These are phyloP conservation scores for Achlya flavicornis DNA, from an alignment of 2,888 invertebrate species.

Conservation along the genomic window DNA sequence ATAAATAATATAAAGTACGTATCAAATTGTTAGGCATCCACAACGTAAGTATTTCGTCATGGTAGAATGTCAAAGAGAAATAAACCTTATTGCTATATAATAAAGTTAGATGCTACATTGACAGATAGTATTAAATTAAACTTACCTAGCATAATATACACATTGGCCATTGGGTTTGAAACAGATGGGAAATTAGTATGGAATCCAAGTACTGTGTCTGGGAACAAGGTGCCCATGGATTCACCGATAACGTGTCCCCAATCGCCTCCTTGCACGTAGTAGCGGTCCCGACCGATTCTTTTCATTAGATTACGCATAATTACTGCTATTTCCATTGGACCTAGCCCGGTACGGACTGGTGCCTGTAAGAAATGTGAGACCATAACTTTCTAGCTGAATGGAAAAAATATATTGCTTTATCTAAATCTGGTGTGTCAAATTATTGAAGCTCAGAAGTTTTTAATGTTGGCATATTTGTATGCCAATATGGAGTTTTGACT, in stretches of 20 bases:
- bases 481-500: no score
- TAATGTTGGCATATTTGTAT: no score
- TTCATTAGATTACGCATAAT: conserved; percentile 88
- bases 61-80: no score
- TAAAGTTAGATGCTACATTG: no score
- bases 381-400: no score
- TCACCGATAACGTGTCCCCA: conserved; percentile 86
- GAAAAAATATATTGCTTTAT: no score
- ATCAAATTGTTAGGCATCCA: no score
- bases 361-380: conserved; percentile 51
- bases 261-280: conserved; percentile 89
- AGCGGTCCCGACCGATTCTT: conserved; percentile 85
- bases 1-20: no score
- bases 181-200: conserved; percentile 86
- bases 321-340: conserved; percentile 81
- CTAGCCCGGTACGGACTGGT: conserved; percentile 83
- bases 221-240: conserved; percentile 85
- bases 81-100: no score
- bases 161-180: conserved; percentile 40
- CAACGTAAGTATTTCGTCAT: no score
- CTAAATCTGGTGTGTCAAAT: no score
- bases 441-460: no score
- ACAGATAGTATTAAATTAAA: conserved; percentile 8
- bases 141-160: conserved; percentile 67
- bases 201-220: conserved; percentile 74